phyloP scores from a whole-genome alignment of 2,113 vertebrate species.

The Mugil cephalus region DNA sequence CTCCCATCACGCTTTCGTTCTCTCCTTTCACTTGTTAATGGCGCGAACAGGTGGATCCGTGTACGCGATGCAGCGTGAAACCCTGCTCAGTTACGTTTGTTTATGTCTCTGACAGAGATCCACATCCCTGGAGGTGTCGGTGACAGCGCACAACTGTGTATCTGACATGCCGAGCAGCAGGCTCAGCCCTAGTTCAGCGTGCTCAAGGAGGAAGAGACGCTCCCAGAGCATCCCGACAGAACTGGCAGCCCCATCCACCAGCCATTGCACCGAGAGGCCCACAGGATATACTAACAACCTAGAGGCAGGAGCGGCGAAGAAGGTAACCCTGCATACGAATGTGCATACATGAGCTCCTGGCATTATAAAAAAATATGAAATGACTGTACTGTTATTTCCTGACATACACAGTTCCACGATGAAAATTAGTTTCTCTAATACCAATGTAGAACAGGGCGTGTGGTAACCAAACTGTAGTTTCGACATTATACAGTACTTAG shows the following conservation, averaged over 20 bases:
- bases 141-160: constrained; percentile 54
- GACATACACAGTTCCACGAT: not conserved
- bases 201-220: constrained; percentile 47
- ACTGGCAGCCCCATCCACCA: constrained; percentile 69
- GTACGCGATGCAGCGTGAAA: constrained; percentile 55
- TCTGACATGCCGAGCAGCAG: constrained; percentile 63
- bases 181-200: constrained; percentile 58
- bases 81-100: constrained; percentile 43
- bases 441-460: no score
- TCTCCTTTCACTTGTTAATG: constrained; percentile 67
- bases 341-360: not conserved
- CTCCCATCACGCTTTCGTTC: constrained; percentile 32
- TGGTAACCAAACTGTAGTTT: no score
- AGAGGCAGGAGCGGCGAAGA: constrained; percentile 66
- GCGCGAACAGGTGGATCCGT: constrained; percentile 58
- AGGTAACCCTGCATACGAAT: constrained; percentile 61
- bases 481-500: no score
- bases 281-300: constrained; percentile 66
- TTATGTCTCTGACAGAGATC: constrained; percentile 77
- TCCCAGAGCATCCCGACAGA: constrained; percentile 78
- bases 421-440: not conserved
- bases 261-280: constrained; percentile 66
- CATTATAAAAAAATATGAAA: not conserved
- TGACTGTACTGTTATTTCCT: not conserved
- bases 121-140: constrained; percentile 73